Base-by-base conservation (phyloP, 2,888 invertebrate genomes). In the Eristalis pertinax region DNA sequence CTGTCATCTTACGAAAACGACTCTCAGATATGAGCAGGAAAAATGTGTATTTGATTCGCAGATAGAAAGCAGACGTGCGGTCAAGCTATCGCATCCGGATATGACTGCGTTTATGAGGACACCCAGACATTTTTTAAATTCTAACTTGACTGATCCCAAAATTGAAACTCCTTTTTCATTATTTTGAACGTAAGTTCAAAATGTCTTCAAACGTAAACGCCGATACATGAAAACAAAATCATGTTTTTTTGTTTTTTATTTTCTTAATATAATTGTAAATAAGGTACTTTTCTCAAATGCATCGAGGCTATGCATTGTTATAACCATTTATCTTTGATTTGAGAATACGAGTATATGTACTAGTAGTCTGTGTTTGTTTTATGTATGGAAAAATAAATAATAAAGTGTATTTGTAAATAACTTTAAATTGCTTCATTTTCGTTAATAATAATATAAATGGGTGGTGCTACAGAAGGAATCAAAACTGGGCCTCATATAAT, bases 331-430 rank as follows among this genome's bases (percentile, higher is more conserved):
- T 19, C 19, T 22, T 19, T 50, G 8, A 8, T 13, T 60, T 60
- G 15, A 24, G 13, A 56, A 4, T 56, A 32, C 10, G 7, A 10
- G 32, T 24, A 22, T 60, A 11, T 19, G 26, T 24, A 13, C 26
- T 26, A 26, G 24, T 15, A 60, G 19, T 29, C 13, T 24, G 13
- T 11, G 56, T 56, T 15, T 56, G 24, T 60, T 26, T 26, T 26
- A 29, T 60, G 26, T 29, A 60, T 10, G 13, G 10, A 26, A 24
- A 24, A 60, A 26, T 26, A 26, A 60, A 60, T 24, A 60, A 60
- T 60, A 60, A 60, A 60, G 26, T 26, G 24, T 60, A 24, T 60
- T 60, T 60, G 60, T 60, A 60, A 60, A 60, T 60, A 60, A 60
- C 15, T 56, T n/a, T 56, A 13, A 3, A 13, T 56, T 13, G 1